These are phyloP conservation scores for Mnemiopsis leidyi DNA, from an alignment of 37 sponge, comb jelly and placozoan species.

Conservation along the genomic window DNA sequence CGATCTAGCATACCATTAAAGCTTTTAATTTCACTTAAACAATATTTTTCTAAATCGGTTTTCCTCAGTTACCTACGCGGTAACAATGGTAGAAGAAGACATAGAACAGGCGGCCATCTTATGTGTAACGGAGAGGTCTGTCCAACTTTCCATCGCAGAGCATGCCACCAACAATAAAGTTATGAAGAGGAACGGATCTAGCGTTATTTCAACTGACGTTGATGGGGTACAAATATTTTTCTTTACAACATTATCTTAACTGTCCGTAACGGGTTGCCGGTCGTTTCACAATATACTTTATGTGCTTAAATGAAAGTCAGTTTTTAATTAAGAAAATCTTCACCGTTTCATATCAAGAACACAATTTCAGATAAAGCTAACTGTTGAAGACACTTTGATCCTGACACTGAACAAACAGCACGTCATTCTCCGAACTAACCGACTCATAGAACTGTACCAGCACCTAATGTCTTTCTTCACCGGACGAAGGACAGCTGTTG, in stretches of 20 bases:
- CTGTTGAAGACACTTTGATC: constrained; percentile 24
- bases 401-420: background rate
- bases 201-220: background rate
- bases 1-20: too few relatives aligned
- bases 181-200: background rate
- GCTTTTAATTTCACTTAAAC: too few relatives aligned
- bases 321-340: too few relatives aligned
- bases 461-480: background rate
- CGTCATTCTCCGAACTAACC: background rate
- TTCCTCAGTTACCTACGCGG: background rate
- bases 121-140: background rate
- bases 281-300: too few relatives aligned
- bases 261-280: too few relatives aligned
- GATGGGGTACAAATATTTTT: background rate
- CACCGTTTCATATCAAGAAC: too few relatives aligned
- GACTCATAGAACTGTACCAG: constrained; percentile 21
- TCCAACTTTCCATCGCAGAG: background rate
- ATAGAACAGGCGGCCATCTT: background rate
- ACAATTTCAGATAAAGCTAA: constrained; percentile 44
- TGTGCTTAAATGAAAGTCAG: too few relatives aligned
- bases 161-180: background rate
- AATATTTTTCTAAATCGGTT: background rate
- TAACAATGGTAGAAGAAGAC: background rate
- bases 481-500: too few relatives aligned
- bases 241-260: too few relatives aligned